These are phyloP conservation scores for Syndactyla subalaris DNA, from an alignment of 2,797 vertebrate genomes.

Conservation along the genomic window DNA sequence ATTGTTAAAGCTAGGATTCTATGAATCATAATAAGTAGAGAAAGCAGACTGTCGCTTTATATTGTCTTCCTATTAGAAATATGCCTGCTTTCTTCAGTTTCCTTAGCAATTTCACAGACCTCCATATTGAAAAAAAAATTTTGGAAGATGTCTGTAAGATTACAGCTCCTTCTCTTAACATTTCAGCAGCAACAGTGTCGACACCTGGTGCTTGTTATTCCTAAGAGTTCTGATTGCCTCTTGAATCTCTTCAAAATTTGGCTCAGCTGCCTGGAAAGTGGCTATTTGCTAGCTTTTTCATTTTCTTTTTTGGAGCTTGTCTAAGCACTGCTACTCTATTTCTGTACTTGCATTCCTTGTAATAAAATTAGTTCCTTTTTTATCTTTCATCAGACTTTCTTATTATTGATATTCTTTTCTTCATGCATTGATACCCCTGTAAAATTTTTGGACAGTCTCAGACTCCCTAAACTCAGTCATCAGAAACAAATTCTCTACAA, in stretches of 20 bases:
- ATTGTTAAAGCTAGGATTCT: background rate
- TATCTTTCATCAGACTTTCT: background rate
- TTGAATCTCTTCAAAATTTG: conserved; percentile 40
- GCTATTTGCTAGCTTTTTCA: conserved; percentile 34
- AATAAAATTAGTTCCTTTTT: background rate
- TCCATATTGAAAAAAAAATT: background rate
- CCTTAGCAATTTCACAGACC: background rate
- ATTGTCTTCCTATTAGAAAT: background rate
- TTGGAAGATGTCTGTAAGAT: background rate
- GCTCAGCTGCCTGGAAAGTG: conserved; percentile 12
- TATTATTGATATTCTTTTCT: background rate
- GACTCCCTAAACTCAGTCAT: background rate
- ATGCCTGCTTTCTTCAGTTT: background rate
- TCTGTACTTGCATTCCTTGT: background rate
- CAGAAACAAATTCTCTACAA: background rate
- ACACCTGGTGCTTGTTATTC: conserved; percentile 51
- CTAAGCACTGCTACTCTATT: background rate
- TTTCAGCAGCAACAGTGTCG: background rate
- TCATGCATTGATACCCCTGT: background rate
- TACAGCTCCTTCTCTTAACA: background rate
- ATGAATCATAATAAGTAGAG: background rate
- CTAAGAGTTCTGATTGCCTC: conserved; percentile 29
- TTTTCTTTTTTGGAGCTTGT: background rate
- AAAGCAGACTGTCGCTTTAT: conserved; percentile 8
- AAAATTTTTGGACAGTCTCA: background rate